Evolutionary conservation across 2,797 vertebrate species (phyloP).

Genomic region (Hydrocynus forskahlii): DNA sequence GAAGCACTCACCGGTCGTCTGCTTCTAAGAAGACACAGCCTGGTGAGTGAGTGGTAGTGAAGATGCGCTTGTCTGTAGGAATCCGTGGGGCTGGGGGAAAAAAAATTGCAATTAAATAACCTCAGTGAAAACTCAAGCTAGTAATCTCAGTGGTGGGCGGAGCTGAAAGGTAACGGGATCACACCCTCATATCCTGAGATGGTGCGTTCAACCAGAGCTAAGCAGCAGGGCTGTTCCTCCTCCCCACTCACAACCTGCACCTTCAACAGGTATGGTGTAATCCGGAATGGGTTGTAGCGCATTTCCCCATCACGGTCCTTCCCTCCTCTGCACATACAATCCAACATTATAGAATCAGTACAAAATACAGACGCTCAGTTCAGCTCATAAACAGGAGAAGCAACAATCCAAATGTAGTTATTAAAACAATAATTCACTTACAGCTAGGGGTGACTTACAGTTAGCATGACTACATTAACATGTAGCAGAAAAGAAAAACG

Average conservation of each 20-base stretch:
- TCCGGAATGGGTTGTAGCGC: slow-evolving; percentile 82
- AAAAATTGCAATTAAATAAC: background rate
- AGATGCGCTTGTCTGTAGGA: slow-evolving; percentile 89
- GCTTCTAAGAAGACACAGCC: slow-evolving; percentile 91
- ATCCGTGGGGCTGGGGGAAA: slow-evolving; percentile 84
- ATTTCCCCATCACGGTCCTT: slow-evolving; percentile 80
- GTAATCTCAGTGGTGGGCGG: background rate
- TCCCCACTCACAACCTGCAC: slow-evolving; percentile 70
- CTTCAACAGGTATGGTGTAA: slow-evolving; percentile 85
- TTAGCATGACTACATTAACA: no score
- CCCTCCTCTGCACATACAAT: slow-evolving; percentile 76
- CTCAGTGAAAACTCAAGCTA: background rate
- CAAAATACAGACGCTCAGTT: background rate
- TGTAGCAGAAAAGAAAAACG: no score
- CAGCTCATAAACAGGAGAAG: no score
- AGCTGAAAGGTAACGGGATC: slow-evolving; percentile 14
- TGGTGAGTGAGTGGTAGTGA: slow-evolving; percentile 92
- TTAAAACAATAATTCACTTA: no score
- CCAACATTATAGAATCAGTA: background rate
- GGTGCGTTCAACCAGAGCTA: slow-evolving; percentile 86
- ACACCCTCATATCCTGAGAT: slow-evolving; percentile 92
- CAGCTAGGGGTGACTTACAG: no score
- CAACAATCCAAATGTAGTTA: no score
- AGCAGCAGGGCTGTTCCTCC: slow-evolving; percentile 83
- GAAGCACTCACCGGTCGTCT: slow-evolving; percentile 85